phyloP scores from a whole-genome alignment of 2,797 vertebrate genomes.

The Onychomys leucogaster region DNA sequence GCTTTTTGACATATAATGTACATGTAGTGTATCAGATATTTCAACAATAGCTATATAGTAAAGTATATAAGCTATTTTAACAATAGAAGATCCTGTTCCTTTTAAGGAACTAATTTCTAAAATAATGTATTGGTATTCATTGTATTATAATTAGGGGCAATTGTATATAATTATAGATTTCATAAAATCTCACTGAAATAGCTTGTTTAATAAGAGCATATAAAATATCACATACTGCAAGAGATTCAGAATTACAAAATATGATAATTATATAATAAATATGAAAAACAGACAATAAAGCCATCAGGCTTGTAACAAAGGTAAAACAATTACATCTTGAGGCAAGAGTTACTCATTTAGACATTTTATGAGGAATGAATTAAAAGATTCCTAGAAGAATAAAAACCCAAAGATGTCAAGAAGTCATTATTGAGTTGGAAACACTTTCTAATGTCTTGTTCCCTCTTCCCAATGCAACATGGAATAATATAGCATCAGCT shows the following conservation, averaged over 20 bases:
- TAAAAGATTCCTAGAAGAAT: neutral
- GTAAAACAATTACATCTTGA: neutral
- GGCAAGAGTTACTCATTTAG: neutral
- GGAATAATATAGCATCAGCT: neutral
- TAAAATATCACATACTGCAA: neutral
- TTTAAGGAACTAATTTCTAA: neutral
- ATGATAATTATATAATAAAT: neutral
- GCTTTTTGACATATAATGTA: neutral
- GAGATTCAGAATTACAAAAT: conserved; percentile 24
- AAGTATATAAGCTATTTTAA: neutral
- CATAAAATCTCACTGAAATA: conserved; percentile 4
- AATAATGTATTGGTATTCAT: neutral
- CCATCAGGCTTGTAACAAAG: neutral
- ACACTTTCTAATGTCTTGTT: neutral
- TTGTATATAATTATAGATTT: conserved; percentile 30
- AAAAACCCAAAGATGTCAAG: neutral
- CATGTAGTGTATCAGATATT: neutral
- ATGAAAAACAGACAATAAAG: neutral
- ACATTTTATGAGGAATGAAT: conserved; percentile 24
- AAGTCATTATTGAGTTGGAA: neutral
- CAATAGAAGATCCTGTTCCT: neutral
- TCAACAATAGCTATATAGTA: neutral
- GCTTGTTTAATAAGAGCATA: neutral
- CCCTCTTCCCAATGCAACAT: neutral
- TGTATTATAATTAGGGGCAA: neutral